A percentile compares a stretch with the other conserved stretches of the same genome.
Evolutionary conservation across 2,888 invertebrate genomes (phyloP).

Genomic region (Rhorus exstirpatorius): DNA sequence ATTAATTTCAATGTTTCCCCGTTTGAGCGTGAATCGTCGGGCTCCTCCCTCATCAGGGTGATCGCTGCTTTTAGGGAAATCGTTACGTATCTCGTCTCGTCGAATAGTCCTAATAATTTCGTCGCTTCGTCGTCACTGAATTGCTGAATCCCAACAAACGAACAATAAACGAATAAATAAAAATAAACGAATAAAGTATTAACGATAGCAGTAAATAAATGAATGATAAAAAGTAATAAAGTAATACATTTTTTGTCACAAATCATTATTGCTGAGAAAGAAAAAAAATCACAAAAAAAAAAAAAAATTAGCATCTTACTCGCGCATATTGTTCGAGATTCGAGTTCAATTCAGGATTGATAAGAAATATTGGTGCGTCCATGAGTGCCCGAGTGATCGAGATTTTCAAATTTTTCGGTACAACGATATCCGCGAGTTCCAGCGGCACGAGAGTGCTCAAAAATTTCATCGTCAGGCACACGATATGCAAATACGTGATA

Average conservation of each 20-base stretch:
- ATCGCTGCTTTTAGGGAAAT: constrained; percentile 86
- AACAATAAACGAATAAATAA: constrained; percentile 55
- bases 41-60: constrained; percentile 75
- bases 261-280: too few relatives aligned
- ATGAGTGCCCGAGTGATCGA: constrained; percentile 85
- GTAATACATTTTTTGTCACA: too few relatives aligned
- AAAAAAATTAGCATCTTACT: constrained; percentile 79
- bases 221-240: too few relatives aligned
- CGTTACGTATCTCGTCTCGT: constrained; percentile 85
- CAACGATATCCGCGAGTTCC: constrained; percentile 83
- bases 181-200: constrained; percentile 1
- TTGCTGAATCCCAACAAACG: constrained; percentile 81
- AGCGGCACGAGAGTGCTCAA: constrained; percentile 85
- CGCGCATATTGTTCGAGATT: constrained; percentile 86
- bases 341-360: constrained; percentile 86
- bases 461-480: constrained; percentile 84
- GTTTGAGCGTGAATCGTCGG: constrained; percentile 45
- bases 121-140: constrained; percentile 83
- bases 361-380: constrained; percentile 86
- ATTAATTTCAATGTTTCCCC: constrained; percentile 86
- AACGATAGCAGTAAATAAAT: too few relatives aligned
- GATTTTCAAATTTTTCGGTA: constrained; percentile 86
- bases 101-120: constrained; percentile 84
- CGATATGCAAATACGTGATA: constrained; percentile 86
- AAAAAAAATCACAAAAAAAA: not conserved